Base-by-base conservation (phyloP, 2,888 invertebrate species). In the Dryadula phaetusa region DNA sequence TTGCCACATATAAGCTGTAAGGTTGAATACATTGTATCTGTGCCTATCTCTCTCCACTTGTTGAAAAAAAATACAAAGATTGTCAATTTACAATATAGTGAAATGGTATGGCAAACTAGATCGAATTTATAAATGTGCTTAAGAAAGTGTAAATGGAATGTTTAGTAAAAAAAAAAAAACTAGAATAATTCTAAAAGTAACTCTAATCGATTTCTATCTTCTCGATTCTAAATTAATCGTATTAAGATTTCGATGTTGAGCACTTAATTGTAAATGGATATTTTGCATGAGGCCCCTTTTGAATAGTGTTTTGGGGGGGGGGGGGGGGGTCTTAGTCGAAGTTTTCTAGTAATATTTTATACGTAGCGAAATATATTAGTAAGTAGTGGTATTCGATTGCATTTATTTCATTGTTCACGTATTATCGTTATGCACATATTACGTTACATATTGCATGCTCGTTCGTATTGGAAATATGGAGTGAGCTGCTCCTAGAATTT, bases 51-150 rank as follows among this genome's bases (percentile, higher is more conserved):
- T 6, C n/a, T 14, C 20, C n/a, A 16, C 12, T 18, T 16, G 3
- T 42, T 16, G 22, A 12, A 40, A 44, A 42, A 44, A 42, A n/a
- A 60, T 42, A 14, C 18, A 60, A 32, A 22, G 8, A 52, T 52
- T 46, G 60, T 60, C 60, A 60, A 60, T 60, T 60, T 14, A 46
- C 56, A 56, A n/a, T 40, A 40, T 56, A 14, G 32, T 46, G 14
- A 42, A 46, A 28, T 2, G n/a, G n/a, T 46, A 44, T 44, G 60
- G 42, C 28, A 49, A 65, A 65, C 46, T 18, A 40, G 58, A 65
- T 49, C 64, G 64, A 65, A 65, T 65, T 65, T 65, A 65, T 42
- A 60, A 49, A 65, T 65, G 58, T 65, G 64, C 58, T 65, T 47
- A 65, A 60, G 56, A 46, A 54, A 22, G 64, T 46, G 22, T 65